These are phyloP conservation scores for Drosophila pseudotalamancana DNA, from an alignment of 2,888 invertebrate species.

Conservation along the genomic window DNA sequence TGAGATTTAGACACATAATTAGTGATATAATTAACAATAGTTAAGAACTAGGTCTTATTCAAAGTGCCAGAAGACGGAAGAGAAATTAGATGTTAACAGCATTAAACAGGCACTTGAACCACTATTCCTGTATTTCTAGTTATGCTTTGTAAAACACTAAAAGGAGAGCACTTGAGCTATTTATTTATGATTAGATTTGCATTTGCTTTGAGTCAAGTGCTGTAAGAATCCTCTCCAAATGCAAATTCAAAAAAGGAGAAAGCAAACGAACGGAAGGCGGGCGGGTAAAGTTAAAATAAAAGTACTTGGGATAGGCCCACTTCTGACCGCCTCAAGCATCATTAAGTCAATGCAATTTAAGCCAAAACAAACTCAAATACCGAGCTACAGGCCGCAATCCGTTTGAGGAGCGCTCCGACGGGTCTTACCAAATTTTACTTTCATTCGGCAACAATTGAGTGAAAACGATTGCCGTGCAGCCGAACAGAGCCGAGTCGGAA, in stretches of 20 bases:
- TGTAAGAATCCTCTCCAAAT: slow-evolving; percentile 40
- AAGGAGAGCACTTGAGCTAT: slow-evolving; percentile 48
- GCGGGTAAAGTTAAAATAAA: slow-evolving; percentile 59
- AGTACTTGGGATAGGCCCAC: slow-evolving; percentile 79
- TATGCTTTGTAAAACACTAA: slow-evolving; percentile 28
- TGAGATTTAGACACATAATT: neutral
- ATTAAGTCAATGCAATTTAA: slow-evolving; percentile 76
- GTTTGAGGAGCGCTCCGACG: slow-evolving; percentile 4
- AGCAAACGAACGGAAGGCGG: slow-evolving; percentile 10
- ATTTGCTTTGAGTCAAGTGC: slow-evolving; percentile 51
- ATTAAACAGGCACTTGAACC: slow-evolving; percentile 19
- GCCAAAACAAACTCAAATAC: slow-evolving; percentile 78
- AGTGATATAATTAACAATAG: neutral
- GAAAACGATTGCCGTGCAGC: slow-evolving; percentile 57
- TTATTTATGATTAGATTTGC: slow-evolving; percentile 48
- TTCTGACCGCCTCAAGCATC: slow-evolving; percentile 60
- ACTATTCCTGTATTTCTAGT: slow-evolving; percentile 5
- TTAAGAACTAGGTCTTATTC: no score
- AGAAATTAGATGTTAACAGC: no score
- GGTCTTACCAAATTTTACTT: slow-evolving; percentile 61
- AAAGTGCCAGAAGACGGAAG: no score
- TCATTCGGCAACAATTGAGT: slow-evolving; percentile 75
- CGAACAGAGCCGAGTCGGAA: slow-evolving; percentile 21
- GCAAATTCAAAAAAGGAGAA: slow-evolving; percentile 34
- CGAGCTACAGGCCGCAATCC: slow-evolving; percentile 41